Conservation (phyloP, 2,888 invertebrate genomes). For the Noctua janthina region DNA sequence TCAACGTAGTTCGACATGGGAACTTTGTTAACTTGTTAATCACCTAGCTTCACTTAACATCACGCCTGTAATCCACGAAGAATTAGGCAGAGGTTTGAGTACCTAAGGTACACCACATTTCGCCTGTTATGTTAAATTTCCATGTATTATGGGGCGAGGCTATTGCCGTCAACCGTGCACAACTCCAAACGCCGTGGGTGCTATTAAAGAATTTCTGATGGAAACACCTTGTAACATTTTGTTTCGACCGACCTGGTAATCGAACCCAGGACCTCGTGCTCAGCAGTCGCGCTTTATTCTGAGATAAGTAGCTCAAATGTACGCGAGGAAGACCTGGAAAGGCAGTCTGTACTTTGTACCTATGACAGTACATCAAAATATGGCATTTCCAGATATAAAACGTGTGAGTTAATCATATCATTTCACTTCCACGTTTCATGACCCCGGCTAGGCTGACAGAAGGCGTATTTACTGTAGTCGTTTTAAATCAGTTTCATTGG, state of each 20-base stretch:
- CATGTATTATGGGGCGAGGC: neutral
- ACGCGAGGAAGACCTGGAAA: neutral
- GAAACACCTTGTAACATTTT: neutral
- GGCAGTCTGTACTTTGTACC: neutral
- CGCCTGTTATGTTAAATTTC: neutral
- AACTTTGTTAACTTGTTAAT: neutral
- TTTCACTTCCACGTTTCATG: neutral
- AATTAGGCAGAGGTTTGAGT: neutral
- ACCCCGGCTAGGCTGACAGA: neutral
- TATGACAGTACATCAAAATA: neutral
- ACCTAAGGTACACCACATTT: neutral
- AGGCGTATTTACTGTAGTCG: neutral
- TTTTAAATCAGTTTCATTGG: conserved; percentile 30
- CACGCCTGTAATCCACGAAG: neutral
- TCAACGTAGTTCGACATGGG: no score
- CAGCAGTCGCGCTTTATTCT: neutral
- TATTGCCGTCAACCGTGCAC: neutral
- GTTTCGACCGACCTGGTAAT: neutral
- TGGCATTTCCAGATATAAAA: neutral
- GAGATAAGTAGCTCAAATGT: no score
- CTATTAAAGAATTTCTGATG: neutral
- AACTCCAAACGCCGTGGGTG: neutral
- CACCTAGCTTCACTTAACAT: neutral
- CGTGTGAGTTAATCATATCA: neutral
- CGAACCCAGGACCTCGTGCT: neutral